phyloP scores from a whole-genome alignment of 1,140 invertebrate species.

The Heliconius nattereri region DNA sequence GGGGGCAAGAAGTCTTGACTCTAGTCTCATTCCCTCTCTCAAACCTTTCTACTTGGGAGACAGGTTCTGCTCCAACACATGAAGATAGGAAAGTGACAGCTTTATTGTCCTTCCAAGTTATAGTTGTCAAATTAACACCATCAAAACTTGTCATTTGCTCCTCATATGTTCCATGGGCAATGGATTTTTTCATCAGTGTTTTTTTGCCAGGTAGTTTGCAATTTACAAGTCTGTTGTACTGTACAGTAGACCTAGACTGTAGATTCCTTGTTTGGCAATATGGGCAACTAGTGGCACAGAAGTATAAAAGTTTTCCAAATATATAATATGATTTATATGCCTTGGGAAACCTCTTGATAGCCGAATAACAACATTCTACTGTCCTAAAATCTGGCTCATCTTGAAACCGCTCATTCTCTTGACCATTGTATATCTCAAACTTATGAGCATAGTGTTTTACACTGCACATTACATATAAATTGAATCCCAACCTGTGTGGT shows the following conservation, averaged over 20 bases:
- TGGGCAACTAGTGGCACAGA: slow-evolving; percentile 51
- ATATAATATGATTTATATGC: slow-evolving; percentile 48
- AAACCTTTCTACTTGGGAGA: slow-evolving; percentile 10
- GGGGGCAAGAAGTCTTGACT: slow-evolving; percentile 22
- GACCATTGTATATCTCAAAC: slow-evolving; percentile 68
- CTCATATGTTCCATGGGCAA: slow-evolving; percentile 52
- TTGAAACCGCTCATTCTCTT: slow-evolving; percentile 44
- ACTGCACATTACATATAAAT: slow-evolving; percentile 64
- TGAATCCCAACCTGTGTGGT: slow-evolving; percentile 62
- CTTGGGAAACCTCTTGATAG: slow-evolving; percentile 45
- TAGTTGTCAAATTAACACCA: slow-evolving; percentile 52
- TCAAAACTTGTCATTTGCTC: slow-evolving; percentile 49
- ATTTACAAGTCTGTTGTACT: slow-evolving; percentile 46
- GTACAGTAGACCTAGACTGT: slow-evolving; percentile 46
- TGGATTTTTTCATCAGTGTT: slow-evolving; percentile 50
- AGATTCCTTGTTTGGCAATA: slow-evolving; percentile 52
- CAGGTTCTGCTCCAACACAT: slow-evolving; percentile 59
- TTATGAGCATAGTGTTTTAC: slow-evolving; percentile 60
- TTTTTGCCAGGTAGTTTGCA: slow-evolving; percentile 52
- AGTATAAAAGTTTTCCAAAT: slow-evolving; percentile 53
- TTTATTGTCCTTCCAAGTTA: slow-evolving; percentile 68
- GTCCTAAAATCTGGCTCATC: slow-evolving; percentile 52
- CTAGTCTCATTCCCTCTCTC: slow-evolving; percentile 17
- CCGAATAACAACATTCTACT: slow-evolving; percentile 47
- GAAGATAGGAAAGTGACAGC: slow-evolving; percentile 64